These are phyloP conservation scores for Corapipo altera DNA, from an alignment of 2,113 vertebrate species.

Conservation along the genomic window DNA sequence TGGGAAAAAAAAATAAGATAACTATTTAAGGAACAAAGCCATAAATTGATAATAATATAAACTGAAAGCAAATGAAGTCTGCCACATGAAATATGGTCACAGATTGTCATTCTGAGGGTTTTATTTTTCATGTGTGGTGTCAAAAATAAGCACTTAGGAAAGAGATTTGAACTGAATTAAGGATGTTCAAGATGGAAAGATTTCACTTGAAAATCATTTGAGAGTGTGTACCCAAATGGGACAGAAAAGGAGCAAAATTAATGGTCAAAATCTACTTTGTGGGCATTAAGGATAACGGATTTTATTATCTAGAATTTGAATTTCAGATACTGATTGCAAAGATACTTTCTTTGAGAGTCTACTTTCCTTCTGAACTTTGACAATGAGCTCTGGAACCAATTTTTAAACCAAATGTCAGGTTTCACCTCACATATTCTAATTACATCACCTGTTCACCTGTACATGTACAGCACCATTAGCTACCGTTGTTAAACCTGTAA, in stretches of 20 bases:
- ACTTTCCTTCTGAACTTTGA: background rate
- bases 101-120: conserved; percentile 61
- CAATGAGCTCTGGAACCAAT: background rate
- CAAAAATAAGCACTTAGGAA: conserved; percentile 55
- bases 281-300: background rate
- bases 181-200: background rate
- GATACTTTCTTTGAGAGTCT: background rate
- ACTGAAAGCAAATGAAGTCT: conserved; percentile 63
- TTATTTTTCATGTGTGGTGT: conserved; percentile 50
- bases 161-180: conserved; percentile 25
- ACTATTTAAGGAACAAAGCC: conserved; percentile 55
- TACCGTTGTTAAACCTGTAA: background rate
- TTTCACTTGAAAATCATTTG: conserved; percentile 37
- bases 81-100: conserved; percentile 66
- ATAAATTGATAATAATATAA: conserved; percentile 67
- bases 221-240: background rate
- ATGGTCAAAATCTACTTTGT: conserved; percentile 30
- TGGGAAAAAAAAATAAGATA: background rate
- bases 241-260: conserved; percentile 31
- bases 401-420: background rate
- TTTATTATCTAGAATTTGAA: background rate
- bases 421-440: background rate
- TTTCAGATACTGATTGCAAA: background rate
- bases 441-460: background rate
- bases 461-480: background rate